These are phyloP conservation scores for Dromaius novaehollandiae DNA, from an alignment of 2,113 vertebrate genomes.

Conservation along the genomic window DNA sequence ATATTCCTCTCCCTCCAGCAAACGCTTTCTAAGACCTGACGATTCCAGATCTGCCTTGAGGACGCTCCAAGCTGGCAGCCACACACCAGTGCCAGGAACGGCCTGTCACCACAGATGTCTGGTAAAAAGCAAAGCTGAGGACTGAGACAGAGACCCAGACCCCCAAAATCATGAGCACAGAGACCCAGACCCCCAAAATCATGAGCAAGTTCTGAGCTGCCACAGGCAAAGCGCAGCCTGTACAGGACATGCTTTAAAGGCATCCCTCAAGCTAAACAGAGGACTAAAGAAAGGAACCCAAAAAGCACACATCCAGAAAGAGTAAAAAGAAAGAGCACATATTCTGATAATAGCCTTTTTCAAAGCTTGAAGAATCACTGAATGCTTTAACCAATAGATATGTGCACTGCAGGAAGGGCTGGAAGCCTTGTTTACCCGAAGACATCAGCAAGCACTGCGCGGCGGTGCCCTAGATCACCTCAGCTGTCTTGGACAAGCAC, in stretches of 20 bases:
- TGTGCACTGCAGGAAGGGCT: fast-evolving
- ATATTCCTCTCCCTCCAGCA: neutral
- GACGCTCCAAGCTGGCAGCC: neutral
- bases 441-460: neutral
- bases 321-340: neutral
- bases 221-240: neutral
- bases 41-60: neutral
- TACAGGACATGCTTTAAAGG: neutral
- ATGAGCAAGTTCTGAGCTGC: neutral
- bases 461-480: too few species aligned
- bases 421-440: neutral
- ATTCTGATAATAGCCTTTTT: neutral
- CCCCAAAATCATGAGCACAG: neutral
- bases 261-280: neutral
- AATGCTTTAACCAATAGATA: fast-evolving
- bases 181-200: neutral
- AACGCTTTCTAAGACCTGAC: neutral
- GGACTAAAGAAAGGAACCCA: neutral
- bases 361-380: neutral
- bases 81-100: neutral
- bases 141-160: neutral
- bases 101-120: neutral
- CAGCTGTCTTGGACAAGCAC: too few species aligned
- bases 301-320: neutral
- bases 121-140: neutral